Evolutionary conservation across 2,888 invertebrate genomes (phyloP).

Genomic region (Melinaea marsaeus): DNA sequence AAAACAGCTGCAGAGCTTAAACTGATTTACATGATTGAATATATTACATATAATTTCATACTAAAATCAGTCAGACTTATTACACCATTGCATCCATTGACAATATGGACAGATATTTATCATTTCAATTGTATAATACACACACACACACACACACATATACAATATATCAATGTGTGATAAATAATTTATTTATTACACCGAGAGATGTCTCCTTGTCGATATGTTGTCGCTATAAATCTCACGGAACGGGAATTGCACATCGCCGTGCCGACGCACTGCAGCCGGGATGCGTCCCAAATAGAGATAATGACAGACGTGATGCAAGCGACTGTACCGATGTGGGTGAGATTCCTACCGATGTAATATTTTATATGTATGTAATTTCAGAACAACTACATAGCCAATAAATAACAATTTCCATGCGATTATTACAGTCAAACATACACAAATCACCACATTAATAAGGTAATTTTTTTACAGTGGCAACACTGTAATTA

Average conservation of each 20-base stretch:
- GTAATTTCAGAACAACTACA: constrained; percentile 32
- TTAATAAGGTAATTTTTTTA: too few relatives aligned
- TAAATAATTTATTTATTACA: constrained; percentile 22
- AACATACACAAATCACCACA: too few relatives aligned
- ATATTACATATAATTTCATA: not conserved
- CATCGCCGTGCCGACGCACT: constrained; percentile 21
- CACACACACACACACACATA: too few relatives aligned
- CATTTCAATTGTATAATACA: not conserved
- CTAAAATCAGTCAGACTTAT: not conserved
- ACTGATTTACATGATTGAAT: not conserved
- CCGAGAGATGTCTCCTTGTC: constrained; percentile 22
- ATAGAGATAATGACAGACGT: constrained; percentile 63
- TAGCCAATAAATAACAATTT: not conserved
- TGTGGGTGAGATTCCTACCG: constrained; percentile 64
- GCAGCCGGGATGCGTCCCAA: constrained; percentile 63
- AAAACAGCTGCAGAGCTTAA: too few relatives aligned
- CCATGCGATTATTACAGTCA: too few relatives aligned
- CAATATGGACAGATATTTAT: not conserved
- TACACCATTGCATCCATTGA: not conserved
- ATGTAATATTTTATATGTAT: constrained; percentile 60
- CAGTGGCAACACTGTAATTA: not conserved
- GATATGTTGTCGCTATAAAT: constrained; percentile 28
- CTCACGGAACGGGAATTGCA: constrained; percentile 26
- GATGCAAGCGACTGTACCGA: constrained; percentile 50
- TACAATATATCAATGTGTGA: constrained; percentile 15